Base-by-base conservation (phyloP, 2,797 vertebrate species). In the Glossophaga mutica region DNA sequence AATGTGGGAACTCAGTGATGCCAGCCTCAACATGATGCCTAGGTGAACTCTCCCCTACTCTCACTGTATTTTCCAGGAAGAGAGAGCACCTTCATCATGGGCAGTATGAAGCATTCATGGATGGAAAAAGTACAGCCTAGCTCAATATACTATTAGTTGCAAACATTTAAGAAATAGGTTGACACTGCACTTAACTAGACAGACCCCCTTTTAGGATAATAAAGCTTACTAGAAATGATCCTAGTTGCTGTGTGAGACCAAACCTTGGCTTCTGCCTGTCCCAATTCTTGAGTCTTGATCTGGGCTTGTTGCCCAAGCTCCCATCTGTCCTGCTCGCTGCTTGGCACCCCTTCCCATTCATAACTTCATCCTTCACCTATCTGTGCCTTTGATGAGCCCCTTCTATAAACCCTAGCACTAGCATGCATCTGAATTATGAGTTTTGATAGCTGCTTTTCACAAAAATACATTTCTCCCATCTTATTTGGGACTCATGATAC, bases 261-360 rank as follows among this genome's bases (percentile, higher is more conserved):
- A 50, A 7, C 6, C 32, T 46, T 85, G 70, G 57, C 90, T 90
- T 89, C 57, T 76, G 79, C 39, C 84, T 87, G 50, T 94, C 84
- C 77, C 50, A 29, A 71, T 50, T 76, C 88, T 70, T 11, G 59
- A 92, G 94, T 79, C 44, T 88, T 59, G 65, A 65, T 74, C 83
- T 95, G 94, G 93, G 76, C 79, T 87, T 84, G 71, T 91, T 9
- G n/a, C 90, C 90, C 34, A 76, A 8, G 26, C 34, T 91, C 67
- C 90, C 88, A 93, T 91, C 90, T 94, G 87, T 74, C 70, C 81
- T 87, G 12, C 57, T 91, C 34, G 70, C 48, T 87, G 44, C 78
- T 95, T 93, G 42, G 73, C 93, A 81, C 73, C 42, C 32, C 34
- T 55, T 76, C 65, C 57, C 55, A 11, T 59, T 82, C 88, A 96